Conservation (phyloP, 1,140 invertebrate species). For the Hypsibius dujardini region DNA sequence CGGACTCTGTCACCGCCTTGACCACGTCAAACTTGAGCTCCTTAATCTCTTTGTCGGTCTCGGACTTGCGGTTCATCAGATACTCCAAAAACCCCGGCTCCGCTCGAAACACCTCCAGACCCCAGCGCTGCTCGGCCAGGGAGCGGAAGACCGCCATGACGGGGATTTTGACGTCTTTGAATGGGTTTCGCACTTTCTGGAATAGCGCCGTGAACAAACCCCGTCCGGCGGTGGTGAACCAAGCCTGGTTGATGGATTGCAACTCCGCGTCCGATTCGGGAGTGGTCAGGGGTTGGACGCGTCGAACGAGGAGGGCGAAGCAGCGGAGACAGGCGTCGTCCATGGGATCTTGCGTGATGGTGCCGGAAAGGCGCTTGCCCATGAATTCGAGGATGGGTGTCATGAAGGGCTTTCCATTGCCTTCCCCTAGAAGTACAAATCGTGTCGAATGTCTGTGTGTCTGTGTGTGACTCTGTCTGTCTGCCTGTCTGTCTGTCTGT, state of each 20-base stretch:
- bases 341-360: not conserved
- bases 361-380: not conserved
- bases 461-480: too few relatives aligned
- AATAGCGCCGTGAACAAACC: not conserved
- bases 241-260: not conserved
- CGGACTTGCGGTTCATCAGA: constrained; percentile 31
- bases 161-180: constrained; percentile 9
- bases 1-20: constrained; percentile 28
- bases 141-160: constrained; percentile 24
- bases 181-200: constrained; percentile 4
- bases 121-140: constrained; percentile 30
- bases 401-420: not conserved
- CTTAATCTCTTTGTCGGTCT: constrained; percentile 31
- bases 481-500: too few relatives aligned
- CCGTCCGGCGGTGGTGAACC: not conserved
- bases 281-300: not conserved
- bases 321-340: not conserved
- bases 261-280: not conserved
- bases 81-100: constrained; percentile 32
- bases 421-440: too few relatives aligned
- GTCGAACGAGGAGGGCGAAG: not conserved
- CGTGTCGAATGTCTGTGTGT: too few relatives aligned
- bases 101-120: constrained; percentile 29
- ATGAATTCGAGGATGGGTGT: not conserved
- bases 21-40: constrained; percentile 31